Conservation (phyloP, 2,797 vertebrate species). For the Sebastiscus albofasciatus region DNA sequence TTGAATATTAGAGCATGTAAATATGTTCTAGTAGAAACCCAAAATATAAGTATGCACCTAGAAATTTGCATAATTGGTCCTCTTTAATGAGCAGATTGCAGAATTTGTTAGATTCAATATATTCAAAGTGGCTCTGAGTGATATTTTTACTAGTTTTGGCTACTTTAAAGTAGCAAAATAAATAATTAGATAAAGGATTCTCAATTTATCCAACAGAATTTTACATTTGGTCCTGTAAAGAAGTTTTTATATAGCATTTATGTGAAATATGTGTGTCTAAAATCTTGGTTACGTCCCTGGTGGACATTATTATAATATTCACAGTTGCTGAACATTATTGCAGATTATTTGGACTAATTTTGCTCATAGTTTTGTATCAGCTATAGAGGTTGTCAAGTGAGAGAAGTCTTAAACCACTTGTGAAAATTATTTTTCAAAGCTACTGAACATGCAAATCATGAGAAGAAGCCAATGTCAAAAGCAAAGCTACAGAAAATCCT, state of each 20-base stretch:
- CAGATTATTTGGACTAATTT: background rate
- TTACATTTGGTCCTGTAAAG: background rate
- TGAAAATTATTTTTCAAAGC: background rate
- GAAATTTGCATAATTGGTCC: too few relatives aligned
- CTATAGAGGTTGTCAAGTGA: background rate
- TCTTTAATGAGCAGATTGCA: background rate
- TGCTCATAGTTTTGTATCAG: background rate
- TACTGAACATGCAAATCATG: background rate
- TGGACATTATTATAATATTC: background rate
- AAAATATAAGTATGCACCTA: too few relatives aligned
- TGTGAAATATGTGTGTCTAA: background rate
- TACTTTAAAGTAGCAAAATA: background rate
- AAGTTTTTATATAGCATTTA: background rate
- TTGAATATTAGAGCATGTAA: too few relatives aligned
- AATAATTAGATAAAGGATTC: background rate
- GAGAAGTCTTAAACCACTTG: background rate
- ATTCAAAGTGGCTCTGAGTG: background rate
- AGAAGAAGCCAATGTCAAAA: background rate
- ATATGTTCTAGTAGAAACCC: too few relatives aligned
- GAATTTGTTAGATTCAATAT: background rate
- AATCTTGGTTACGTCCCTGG: background rate
- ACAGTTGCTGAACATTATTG: background rate
- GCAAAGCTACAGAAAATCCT: background rate
- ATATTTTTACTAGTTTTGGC: background rate
- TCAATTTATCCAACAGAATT: background rate